Conservation (phyloP, 2,113 vertebrate species). For the Forbesichthys agassizii region DNA sequence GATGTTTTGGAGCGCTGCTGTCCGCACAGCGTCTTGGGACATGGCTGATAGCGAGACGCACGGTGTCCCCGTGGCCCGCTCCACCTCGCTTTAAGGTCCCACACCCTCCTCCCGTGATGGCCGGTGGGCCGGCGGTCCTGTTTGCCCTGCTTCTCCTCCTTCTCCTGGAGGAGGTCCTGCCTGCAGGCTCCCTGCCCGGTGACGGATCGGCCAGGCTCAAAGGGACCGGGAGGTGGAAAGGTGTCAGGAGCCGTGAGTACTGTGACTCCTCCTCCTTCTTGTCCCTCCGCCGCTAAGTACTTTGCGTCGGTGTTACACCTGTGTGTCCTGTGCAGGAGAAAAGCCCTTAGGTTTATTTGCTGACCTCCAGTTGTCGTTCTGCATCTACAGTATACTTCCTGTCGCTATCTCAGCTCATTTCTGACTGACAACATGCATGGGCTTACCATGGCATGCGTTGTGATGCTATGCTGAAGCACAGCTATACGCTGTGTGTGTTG, state of each 20-base stretch:
- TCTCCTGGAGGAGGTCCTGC: constrained; percentile 52
- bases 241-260: constrained; percentile 95
- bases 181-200: constrained; percentile 69
- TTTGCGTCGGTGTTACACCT: not conserved
- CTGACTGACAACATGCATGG: constrained; percentile 42
- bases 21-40: constrained; percentile 43
- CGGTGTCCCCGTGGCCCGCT: constrained; percentile 36
- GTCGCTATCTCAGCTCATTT: constrained; percentile 43
- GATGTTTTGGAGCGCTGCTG: constrained; percentile 39
- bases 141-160: constrained; percentile 75
- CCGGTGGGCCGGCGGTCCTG: constrained; percentile 63
- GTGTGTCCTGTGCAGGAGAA: not conserved
- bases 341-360: constrained; percentile 14
- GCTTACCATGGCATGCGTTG: constrained; percentile 33
- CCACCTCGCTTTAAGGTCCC: constrained; percentile 32
- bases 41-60: constrained; percentile 39
- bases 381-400: not conserved
- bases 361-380: too few species aligned
- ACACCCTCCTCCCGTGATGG: constrained; percentile 71
- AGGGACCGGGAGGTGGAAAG: constrained; percentile 91
- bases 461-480: constrained; percentile 23
- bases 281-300: not conserved
- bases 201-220: constrained; percentile 77
- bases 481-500: not conserved
- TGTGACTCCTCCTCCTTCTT: constrained; percentile 42